Evolutionary conservation across 2,797 vertebrate genomes (phyloP), one percentile per base, ranked within the genome.

Genomic region (Danio tinwini): DNA sequence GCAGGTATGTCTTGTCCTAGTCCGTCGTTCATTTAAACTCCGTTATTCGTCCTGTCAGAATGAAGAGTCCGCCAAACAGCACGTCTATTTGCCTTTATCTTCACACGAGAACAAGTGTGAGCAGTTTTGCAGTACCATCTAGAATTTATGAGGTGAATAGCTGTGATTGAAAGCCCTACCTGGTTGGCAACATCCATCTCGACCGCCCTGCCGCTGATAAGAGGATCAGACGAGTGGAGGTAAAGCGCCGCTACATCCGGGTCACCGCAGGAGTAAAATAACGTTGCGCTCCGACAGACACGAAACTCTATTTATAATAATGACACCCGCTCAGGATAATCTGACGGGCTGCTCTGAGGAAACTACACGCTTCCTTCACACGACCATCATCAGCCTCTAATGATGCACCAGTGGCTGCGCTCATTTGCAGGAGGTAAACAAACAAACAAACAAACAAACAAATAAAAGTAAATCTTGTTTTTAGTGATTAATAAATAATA

Each of bases 111-210:
- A 40, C 19, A 19, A 45, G 42, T 17, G 13, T 5, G 2, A 4
- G 42, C 53, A 9, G 37, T 29, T 52, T 77, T 50, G 10, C 40
- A 5, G 8, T 6, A 11, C 10, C 40, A 7, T 44, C 17, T 45
- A 56, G 19, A 17, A 53, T 53, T 42, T 21, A 68, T 52, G 44
- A 49, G 47, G 55, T 5, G 47, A 74, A 71, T 56, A 83, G 17
- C 21, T 64, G 76, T 21, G 49, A 67, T 59, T 44, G 61, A 78
- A 53, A 81, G 56, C 53, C 86, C 78, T 90, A 90, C 89, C 89
- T 90, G 81, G 65, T 90, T 88, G 78, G 85, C 89, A 83, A 87
- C 86, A 86, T 91, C 90, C 90, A 91, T 91, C 85, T 86, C 87
- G 84, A 80, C 81, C 84, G 85, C 87, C 85, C 76, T 85, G 82